Evolutionary conservation across 2,113 vertebrate genomes (phyloP), one percentile per base, ranked within the genome.

Genomic region (Beaufortia kweichowensis): DNA sequence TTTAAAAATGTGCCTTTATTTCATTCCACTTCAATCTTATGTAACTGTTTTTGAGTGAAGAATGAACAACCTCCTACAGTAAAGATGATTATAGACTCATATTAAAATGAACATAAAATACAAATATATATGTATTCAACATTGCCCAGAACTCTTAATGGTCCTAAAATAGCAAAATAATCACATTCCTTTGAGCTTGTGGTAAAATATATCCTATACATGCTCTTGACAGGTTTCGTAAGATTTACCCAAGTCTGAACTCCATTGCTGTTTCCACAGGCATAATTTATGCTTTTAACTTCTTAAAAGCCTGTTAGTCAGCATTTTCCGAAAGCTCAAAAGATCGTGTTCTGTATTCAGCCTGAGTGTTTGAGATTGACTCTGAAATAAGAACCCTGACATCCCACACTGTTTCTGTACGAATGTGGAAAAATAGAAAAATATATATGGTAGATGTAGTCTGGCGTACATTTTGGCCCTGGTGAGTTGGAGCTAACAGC

Each of bases 371-470:
- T 21, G 35, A 59, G n/a, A 48, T 53, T 19, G 28, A 53, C 75
- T 41, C 46, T 29, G 65, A 69, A 78, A 70, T 3, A 55, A 35
- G 57, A 31, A 15, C n/a, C 6, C 3, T 55, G 39, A 46, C 19
- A 21, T 3, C 39, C 67, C 14, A 33, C 50, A 5, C 61, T 65
- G 10, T 55, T 39, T 28, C 28, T 35, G 4, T 53, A 14, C 43
- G 19, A 62, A 33, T 60, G 62, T 46, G 9, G 5, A 75, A 72
- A 71, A 73, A 73, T 66, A 12, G 10, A 31, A 33, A 31, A 53
- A 43, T 72, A 55, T 66, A 57, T 14, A 69, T 78, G 67, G 79
- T 55, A 65, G 28, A 75, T 41, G 28, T 70, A 10, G 15, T 76
- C 21, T 75, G 24, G n/a, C 10, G 19, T 66, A 43, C 39, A 78